Base-by-base conservation (phyloP, 2,888 invertebrate species). In the Acanthopleura granulata region DNA sequence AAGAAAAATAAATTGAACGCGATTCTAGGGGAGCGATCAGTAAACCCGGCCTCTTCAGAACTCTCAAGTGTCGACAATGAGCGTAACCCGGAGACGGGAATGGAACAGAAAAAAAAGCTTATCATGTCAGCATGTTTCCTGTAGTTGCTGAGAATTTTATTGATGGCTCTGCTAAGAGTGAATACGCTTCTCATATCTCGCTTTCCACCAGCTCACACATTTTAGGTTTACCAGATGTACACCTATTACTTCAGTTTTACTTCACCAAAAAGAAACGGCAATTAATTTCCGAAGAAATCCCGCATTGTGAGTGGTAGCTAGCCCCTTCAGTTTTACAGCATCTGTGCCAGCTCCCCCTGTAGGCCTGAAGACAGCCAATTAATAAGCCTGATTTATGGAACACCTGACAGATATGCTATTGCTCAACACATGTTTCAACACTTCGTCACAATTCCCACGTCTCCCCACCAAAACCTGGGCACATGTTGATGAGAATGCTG, bases 371-470 rank as follows among this genome's bases (percentile, higher is more conserved):
- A 57, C 57, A 57, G 57, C n/a, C 22, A 22, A 57, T 57, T 57
- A 57, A 57, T 57, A 57, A n/a, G 22, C 4, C 12, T 57, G 57
- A 57, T 57, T 57, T n/a, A 57, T 57, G 57, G 12, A 1, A 57
- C 57, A 57, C 57, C 57, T 57, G 57, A 22, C n/a, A 57, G 3
- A 12, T 22, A 57, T 12, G 57, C n/a, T 18, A 22, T 22, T 57
- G 57, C 22, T 57, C n/a, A 57, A 57, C 57, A 57, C 57, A 57
- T 57, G 57, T 22, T 57, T 57, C 57, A 57, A 57, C 57, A 57
- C 57, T 22, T 57, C 57, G 22, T 22, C 22, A 18, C 18, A 57
- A 57, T 40, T 40, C 40, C 40, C 40, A 40, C 40, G 3, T 40
- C 40, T 40, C 40, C 3, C 40, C 40, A 40, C 40, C 40, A 40